Percentiles rank a stretch among this genome's conserved stretches.
Conservation (phyloP, 2,797 vertebrate species). For the Eulemur albifrons region DNA sequence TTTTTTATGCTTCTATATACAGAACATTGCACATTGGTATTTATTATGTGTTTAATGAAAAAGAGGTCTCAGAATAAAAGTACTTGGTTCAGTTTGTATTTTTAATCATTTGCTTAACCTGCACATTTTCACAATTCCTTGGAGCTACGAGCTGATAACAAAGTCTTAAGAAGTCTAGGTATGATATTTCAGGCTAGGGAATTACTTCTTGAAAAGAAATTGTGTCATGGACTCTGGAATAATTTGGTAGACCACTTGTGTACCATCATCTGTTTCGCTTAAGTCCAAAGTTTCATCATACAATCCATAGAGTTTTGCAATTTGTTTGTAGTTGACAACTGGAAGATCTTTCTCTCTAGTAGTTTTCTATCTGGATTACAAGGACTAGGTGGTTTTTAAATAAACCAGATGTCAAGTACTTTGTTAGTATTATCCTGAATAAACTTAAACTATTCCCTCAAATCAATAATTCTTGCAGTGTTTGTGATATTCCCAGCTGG, state of each 20-base stretch:
- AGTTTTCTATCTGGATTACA: slow-evolving; percentile 11
- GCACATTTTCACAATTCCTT: neutral
- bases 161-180: neutral
- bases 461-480: neutral
- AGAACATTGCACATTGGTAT: neutral
- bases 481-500: neutral
- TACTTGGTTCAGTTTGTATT: neutral
- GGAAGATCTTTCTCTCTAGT: neutral
- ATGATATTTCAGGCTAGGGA: neutral
- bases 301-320: neutral
- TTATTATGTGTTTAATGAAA: neutral
- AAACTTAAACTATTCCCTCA: neutral
- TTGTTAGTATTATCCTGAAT: neutral
- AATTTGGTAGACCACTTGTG: neutral
- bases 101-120: neutral
- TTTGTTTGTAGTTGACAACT: neutral
- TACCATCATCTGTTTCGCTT: neutral
- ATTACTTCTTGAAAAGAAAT: neutral
- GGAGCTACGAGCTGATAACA: neutral
- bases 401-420: neutral
- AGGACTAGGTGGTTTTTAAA: neutral
- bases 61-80: neutral
- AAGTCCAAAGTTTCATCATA: neutral
- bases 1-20: neutral
- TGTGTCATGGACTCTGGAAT: neutral